A percentile compares a stretch with the other conserved stretches of the same genome.
These are phyloP conservation scores for Falco biarmicus DNA, from an alignment of 2,797 vertebrate species.

Conservation along the genomic window DNA sequence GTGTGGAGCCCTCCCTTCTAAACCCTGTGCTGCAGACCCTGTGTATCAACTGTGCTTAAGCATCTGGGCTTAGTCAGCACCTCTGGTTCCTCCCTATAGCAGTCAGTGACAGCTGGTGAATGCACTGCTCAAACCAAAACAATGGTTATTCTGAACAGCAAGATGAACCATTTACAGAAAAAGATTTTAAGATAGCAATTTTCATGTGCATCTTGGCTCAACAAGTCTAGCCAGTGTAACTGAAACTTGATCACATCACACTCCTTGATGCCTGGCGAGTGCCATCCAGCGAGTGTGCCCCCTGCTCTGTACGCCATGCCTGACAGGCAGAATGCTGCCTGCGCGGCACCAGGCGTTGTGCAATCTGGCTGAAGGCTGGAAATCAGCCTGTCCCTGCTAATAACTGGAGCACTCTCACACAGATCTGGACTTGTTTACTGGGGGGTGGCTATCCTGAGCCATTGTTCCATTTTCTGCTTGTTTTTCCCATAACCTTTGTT, in stretches of 20 bases:
- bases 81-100: not conserved
- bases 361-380: not conserved
- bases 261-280: not conserved
- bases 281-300: accelerated
- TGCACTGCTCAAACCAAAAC: not conserved
- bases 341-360: accelerated
- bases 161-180: not conserved
- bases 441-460: not conserved
- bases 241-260: no score
- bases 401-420: not conserved
- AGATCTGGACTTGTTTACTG: not conserved
- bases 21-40: not conserved
- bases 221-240: accelerated
- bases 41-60: not conserved
- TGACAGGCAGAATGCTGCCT: not conserved
- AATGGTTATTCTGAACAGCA: not conserved
- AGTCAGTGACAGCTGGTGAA: not conserved
- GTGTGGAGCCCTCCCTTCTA: not conserved
- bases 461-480: not conserved
- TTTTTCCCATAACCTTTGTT: not conserved
- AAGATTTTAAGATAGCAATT: not conserved
- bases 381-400: not conserved
- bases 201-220: not conserved
- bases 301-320: accelerated
- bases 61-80: constrained; percentile 16